Base-by-base conservation (phyloP, 2,888 invertebrate species). In the Luperina testacea region DNA sequence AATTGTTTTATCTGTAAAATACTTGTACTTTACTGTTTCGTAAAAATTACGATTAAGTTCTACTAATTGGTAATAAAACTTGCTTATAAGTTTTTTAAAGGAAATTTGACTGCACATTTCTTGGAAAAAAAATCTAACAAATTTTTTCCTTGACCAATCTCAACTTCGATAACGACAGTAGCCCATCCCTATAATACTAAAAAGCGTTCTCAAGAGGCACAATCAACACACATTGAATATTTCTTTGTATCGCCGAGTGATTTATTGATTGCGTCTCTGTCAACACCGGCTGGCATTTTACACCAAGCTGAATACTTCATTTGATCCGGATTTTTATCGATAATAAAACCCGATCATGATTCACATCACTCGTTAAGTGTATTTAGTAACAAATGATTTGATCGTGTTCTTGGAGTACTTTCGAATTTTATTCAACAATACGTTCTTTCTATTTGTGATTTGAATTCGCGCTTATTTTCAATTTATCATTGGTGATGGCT, bases 241-340 rank as follows among this genome's bases (percentile, higher is more conserved):
- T 92, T 93, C 95, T 95, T 96, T 96, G 95, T 96, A 91, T 92
- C 89, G 89, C 92, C 94, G 94, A 96, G 96, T 97, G 96, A 97
- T 97, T 97, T 97, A 97, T 97, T 96, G 97, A 97, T 96, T 95
- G 95, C 96, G 94, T 95, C 95, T 96, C 96, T 97, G 97, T 97
- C 97, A 97, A 96, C 97, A 96, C 95, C 81, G 91, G 92, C 94
- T 92, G 94, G 94, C 94, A 95, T 89, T 94, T 94, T 94, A 94
- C 94, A 94, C 92, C 90, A 88, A 90, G 89, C 92, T 96, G 96
- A 97, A 96, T 97, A 96, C 96, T 96, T 97, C 97, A 96, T 97
- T 96, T 96, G 96, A 96, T 96, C 96, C 96, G 95, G 95, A 96
- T 96, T 96, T 96, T 96, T 95, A 96, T 96, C 96, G 96, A 96